Percentiles rank a stretch among this genome's conserved stretches.
phyloP scores from a whole-genome alignment of 92 coral and sea anemone species.

The Porites rus region DNA sequence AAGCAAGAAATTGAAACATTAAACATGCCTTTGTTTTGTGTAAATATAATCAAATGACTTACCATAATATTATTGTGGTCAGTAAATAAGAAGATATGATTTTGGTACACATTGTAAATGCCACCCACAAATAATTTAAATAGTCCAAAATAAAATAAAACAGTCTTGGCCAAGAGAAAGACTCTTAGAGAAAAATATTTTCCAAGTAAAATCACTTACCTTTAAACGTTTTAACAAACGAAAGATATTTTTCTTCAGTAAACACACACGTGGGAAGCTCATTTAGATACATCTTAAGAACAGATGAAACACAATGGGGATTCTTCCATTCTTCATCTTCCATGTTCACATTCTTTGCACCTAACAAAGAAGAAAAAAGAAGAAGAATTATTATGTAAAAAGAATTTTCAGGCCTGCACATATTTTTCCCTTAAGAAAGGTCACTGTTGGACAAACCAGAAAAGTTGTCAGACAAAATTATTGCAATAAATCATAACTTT shows the following conservation, averaged over 20 bases:
- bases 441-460: background rate
- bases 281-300: slow-evolving; percentile 76
- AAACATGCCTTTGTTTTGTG: no score
- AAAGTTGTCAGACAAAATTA: background rate
- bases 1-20: no score
- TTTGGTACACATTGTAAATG: no score
- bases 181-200: no score
- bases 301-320: slow-evolving; percentile 89
- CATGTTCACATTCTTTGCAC: slow-evolving; percentile 85
- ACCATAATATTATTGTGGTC: no score
- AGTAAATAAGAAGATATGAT: no score
- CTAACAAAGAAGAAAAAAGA: slow-evolving; percentile 23
- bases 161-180: no score
- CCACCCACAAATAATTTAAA: no score
- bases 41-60: no score
- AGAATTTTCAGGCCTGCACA: background rate
- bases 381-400: background rate
- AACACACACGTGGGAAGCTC: slow-evolving; percentile 89
- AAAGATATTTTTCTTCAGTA: slow-evolving; percentile 74
- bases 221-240: slow-evolving; percentile 60
- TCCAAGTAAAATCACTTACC: no score
- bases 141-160: no score
- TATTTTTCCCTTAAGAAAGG: no score
- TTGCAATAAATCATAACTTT: background rate
- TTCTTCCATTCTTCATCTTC: slow-evolving; percentile 92